Base-by-base conservation (phyloP, 2,888 invertebrate genomes). In the Pachydiplax longipennis region DNA sequence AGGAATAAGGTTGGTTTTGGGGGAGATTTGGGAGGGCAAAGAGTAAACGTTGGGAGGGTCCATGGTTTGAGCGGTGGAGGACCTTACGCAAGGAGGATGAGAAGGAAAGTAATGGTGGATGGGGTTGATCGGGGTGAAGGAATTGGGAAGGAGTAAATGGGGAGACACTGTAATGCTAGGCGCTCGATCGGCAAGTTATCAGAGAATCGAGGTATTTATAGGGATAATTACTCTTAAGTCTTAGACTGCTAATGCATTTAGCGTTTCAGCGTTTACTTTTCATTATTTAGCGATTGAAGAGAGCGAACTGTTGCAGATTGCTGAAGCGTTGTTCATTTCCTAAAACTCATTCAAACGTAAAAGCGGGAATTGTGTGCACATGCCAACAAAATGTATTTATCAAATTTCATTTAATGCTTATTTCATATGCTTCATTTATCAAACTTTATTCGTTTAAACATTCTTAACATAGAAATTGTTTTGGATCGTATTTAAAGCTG, bases 131-230 rank as follows among this genome's bases (percentile, higher is more conserved):
- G 81, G 2, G 81, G 40, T 37, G 22, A 25, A 35, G 4, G 35
- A 31, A 53, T 35, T 25, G 53, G 82, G 82, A 48, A n/a, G 48
- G 82, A 31, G 18, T 12, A n/a, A 83, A 18, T 35, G 58, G 35
- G 58, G 73, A 73, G 25, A 73, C 31, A 73, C n/a, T 10, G n/a
- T 2, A 25, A 73, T 12, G 18, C 83, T 53, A 53, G 83, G 22
- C 83, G 87, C 87, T 61, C 61, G 61, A 87, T 87, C 87, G 87
- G 61, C 61, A 61, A 53, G 61, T 87, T 87, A 87, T 87, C 87
- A 65, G 58, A 87, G 37, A 37, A 37, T 35, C 37, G 37, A 22
- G 37, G 87, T 87, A 87, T 87, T 87, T 87, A 61, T 87, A 40
- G 61, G 61, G 61, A 87, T 87, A 87, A 87, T 87, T 61, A 87